Percentiles rank a stretch among this genome's conserved stretches.
phyloP scores from a whole-genome alignment of 2,113 vertebrate species.

The Miniopterus natalensis region DNA sequence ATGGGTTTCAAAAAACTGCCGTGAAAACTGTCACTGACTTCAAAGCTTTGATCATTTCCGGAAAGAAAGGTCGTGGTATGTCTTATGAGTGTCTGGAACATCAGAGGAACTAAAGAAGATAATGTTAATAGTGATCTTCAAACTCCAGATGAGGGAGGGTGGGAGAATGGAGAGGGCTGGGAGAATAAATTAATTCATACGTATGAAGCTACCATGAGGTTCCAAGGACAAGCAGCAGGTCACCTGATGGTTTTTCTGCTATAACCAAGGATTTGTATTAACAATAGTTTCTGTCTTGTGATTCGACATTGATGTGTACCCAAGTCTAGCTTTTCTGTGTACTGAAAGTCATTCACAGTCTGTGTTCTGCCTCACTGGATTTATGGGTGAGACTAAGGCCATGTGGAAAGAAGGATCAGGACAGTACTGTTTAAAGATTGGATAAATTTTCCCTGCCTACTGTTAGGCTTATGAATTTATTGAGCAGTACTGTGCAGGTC shows the following conservation, averaged over 20 bases:
- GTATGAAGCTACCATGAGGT: neutral
- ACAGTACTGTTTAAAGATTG: neutral
- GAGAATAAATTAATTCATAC: neutral
- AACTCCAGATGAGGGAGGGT: neutral
- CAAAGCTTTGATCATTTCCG: slow-evolving; percentile 58
- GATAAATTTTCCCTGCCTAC: neutral
- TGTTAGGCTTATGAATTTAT: neutral
- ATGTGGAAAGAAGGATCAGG: neutral
- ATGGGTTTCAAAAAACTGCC: neutral
- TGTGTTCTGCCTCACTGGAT: neutral
- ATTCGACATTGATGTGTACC: neutral
- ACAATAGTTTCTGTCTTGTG: neutral
- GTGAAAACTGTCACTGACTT: slow-evolving; percentile 56
- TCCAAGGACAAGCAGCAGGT: neutral
- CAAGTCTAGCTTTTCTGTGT: neutral
- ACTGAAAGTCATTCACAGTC: neutral
- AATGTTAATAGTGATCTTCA: neutral
- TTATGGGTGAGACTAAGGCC: neutral
- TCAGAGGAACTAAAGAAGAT: slow-evolving; percentile 44
- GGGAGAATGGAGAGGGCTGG: neutral
- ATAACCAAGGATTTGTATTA: neutral
- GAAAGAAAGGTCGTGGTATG: slow-evolving; percentile 59
- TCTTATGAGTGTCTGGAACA: slow-evolving; percentile 68
- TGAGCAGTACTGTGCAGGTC: neutral
- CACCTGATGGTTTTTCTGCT: neutral